phyloP scores from a whole-genome alignment of 2,888 invertebrate species.

The Epirrita christyi region DNA sequence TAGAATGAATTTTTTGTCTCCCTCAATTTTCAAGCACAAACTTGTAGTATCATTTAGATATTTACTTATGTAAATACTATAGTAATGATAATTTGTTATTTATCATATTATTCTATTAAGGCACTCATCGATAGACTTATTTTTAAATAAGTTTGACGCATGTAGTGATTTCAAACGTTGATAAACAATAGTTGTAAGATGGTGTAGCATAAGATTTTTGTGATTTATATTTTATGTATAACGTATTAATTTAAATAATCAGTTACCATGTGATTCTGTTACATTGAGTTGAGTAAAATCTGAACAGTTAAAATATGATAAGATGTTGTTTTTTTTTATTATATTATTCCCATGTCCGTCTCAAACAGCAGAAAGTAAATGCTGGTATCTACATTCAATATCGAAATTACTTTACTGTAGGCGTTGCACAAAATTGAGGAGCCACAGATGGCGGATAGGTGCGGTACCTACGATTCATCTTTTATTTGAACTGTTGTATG shows the following conservation, averaged over 20 bases:
- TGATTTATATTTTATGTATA: constrained; percentile 73
- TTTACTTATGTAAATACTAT: constrained; percentile 76
- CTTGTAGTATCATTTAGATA: constrained; percentile 72
- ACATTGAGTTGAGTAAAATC: constrained; percentile 79
- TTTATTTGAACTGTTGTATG: constrained; percentile 17
- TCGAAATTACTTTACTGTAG: constrained; percentile 60
- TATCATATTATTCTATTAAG: constrained; percentile 75
- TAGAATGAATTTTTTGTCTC: constrained; percentile 68
- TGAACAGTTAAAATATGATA: constrained; percentile 71
- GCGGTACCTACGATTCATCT: constrained; percentile 28
- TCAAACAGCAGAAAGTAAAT: constrained; percentile 26
- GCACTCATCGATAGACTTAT: constrained; percentile 78
- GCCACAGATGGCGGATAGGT: constrained; percentile 50
- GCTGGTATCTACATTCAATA: constrained; percentile 46
- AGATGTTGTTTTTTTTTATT: constrained; percentile 79
- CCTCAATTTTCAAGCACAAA: constrained; percentile 72
- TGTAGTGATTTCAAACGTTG: constrained; percentile 71
- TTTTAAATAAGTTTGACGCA: constrained; percentile 74
- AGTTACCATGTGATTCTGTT: constrained; percentile 82
- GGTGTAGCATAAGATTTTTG: constrained; percentile 67
- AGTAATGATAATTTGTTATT: constrained; percentile 78
- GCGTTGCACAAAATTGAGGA: constrained; percentile 69
- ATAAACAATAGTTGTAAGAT: constrained; percentile 67
- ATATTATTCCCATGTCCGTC: constrained; percentile 65
- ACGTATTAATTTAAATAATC: constrained; percentile 77